Evolutionary conservation across 2,113 vertebrate genomes (phyloP), one percentile per base, ranked within the genome.

Genomic region (Paralichthys olivaceus): DNA sequence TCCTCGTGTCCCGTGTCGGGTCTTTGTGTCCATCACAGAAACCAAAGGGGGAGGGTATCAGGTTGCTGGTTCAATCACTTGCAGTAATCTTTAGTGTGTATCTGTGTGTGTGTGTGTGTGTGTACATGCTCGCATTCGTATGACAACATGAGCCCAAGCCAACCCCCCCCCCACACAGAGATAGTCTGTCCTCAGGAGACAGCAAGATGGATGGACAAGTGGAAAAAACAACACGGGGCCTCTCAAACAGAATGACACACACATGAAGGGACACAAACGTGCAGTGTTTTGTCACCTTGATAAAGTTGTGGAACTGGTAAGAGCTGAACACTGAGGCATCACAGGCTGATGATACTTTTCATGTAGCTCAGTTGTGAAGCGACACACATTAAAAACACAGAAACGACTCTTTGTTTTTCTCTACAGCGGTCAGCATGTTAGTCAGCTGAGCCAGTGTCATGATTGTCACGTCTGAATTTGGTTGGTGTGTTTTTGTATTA

Each of bases 1-100:
- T 86, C 79, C 60, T 72, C 8, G 14, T 37, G 65, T 66, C 49
- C 1, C 13, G n/a, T 88, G 81, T 71, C 3, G 11, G 15, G 63
- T 77, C 81, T 80, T 80, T 84, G 69, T 90, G 63, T 68, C 77
- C 69, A 40, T 65, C 69, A 53, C 37, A 45, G 32, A 49, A 40
- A 64, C 69, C 58, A 54, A 32, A 82, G 53, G 55, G 53, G 68
- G 19, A 51, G 20, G 62, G 17, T 71, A 81, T 88, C 75, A 25
- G 63, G 72, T 89, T 83, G 20, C 78, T 71, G 61, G 73, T 72
- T 78, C 69, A 68, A 59, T 79, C 5, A 0, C 23, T 75, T 75
- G 62, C 66, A 60, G 19, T 59, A 37, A 19, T 61, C 58, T 3
- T 58, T 8, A 34, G 71, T 32, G 49, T 25, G 14, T 53, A 28